Conservation (phyloP, 2,113 vertebrate genomes). For the Dermatemys mawii region DNA sequence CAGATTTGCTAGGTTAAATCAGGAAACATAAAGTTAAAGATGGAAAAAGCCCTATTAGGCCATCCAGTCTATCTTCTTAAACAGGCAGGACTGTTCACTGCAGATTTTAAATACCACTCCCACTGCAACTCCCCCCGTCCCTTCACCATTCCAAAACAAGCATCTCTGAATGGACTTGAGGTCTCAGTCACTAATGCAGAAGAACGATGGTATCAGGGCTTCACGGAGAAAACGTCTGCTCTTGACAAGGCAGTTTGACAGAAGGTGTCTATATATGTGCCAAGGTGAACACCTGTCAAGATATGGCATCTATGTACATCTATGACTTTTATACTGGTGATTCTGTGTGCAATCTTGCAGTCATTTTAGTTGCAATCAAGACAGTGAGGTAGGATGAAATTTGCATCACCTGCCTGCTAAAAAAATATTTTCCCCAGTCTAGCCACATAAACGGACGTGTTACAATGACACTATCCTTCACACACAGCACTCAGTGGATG, state of each 20-base stretch:
- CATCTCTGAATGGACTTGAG: not conserved
- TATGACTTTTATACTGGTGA: not conserved
- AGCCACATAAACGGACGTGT: not conserved
- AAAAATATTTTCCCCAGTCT: not conserved
- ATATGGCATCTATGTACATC: not conserved
- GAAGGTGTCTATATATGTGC: fast-evolving
- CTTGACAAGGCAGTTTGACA: not conserved
- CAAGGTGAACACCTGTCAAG: not conserved
- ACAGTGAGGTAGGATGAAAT: not conserved
- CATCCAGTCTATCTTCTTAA: not conserved
- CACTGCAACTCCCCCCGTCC: no score
- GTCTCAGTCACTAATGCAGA: not conserved
- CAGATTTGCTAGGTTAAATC: not conserved
- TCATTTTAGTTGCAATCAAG: not conserved
- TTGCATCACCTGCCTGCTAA: not conserved
- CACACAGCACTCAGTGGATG: not conserved
- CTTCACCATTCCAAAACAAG: not conserved
- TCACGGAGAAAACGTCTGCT: not conserved
- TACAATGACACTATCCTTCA: not conserved
- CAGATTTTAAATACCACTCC: not conserved
- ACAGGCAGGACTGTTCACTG: not conserved
- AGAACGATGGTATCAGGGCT: not conserved
- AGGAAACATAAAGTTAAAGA: not conserved
- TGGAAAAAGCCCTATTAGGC: not conserved
- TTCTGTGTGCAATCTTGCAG: not conserved